Evolutionary conservation across 2,113 vertebrate species (phyloP), one percentile per base, ranked within the genome.

Genomic region (Machaerirhynchus nigripectus): DNA sequence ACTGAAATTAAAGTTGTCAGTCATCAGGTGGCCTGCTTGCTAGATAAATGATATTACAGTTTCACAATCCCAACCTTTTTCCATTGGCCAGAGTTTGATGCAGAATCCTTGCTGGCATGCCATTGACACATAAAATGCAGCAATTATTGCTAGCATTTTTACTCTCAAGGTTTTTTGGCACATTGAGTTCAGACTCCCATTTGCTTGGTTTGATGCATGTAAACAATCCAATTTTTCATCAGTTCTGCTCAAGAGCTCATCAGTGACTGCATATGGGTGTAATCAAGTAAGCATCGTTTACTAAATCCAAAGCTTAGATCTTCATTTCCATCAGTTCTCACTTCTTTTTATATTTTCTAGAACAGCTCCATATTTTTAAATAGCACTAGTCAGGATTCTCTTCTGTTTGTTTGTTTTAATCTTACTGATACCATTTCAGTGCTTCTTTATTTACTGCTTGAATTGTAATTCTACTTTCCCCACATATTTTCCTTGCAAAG

Each of bases 1-100:
- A 88, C 95, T 97, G 61, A 97, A 97, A 97, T 97, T 97, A 97
- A 97, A 97, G 96, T 96, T 97, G 97, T 97, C 97, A 97, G 94
- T 97, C 97, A 97, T 97, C 94, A 93, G 95, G 95, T 95, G 84
- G 88, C 85, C 90, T 89, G 96, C 75, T 84, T 90, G 84, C 81
- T 69, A 95, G 97, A 97, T 96, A 97, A 97, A 96, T 94, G 93
- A 95, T 97, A 95, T 91, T 95, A 81, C 90, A 92, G 79, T 71
- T 93, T 87, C 91, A 82, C 69, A 87, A 18, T 64, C 40, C 91
- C 88, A 77, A 47, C 57, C 39, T 61, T 90, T 93, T 76, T 74
- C 84, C 76, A 60, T 70, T 88, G 93, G 95, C 90, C 94, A 91
- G 91, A n/a, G 65, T 90, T 65, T 76, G 89, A 91, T 87, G 89